Percentiles rank a stretch among this genome's conserved stretches.
These are phyloP conservation scores for Saccostrea echinata DNA, from an alignment of 1,140 invertebrate genomes.

Conservation along the genomic window DNA sequence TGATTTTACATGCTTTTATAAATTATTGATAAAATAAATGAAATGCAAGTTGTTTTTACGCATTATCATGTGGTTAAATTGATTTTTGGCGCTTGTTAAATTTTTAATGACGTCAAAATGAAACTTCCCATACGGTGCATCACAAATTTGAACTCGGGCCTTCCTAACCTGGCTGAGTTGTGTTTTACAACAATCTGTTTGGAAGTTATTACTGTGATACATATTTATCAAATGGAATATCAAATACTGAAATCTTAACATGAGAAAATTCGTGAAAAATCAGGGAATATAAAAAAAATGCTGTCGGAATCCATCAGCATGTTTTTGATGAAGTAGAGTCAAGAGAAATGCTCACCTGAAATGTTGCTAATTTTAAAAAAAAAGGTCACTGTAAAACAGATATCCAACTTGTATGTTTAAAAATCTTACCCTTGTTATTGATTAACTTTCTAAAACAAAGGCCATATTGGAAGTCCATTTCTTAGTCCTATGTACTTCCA, in stretches of 20 bases:
- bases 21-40: too few relatives aligned
- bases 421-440: neutral
- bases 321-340: slow-evolving; percentile 19
- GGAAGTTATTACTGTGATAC: neutral
- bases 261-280: neutral
- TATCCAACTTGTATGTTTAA: neutral
- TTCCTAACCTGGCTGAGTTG: too few relatives aligned
- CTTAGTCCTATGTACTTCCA: neutral
- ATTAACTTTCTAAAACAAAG: neutral
- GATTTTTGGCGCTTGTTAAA: too few relatives aligned
- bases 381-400: neutral
- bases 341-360: neutral
- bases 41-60: too few relatives aligned
- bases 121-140: too few relatives aligned
- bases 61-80: too few relatives aligned
- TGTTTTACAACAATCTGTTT: neutral
- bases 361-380: neutral
- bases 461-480: neutral
- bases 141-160: too few relatives aligned
- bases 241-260: neutral
- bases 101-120: too few relatives aligned
- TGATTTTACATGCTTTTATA: too few relatives aligned
- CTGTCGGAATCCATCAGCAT: neutral
- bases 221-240: neutral
- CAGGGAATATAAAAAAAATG: neutral